Evolutionary conservation across 92 coral and sea anemone species (phyloP), one percentile per base, ranked within the genome.

Genomic region (Isaurus tuberculatus): DNA sequence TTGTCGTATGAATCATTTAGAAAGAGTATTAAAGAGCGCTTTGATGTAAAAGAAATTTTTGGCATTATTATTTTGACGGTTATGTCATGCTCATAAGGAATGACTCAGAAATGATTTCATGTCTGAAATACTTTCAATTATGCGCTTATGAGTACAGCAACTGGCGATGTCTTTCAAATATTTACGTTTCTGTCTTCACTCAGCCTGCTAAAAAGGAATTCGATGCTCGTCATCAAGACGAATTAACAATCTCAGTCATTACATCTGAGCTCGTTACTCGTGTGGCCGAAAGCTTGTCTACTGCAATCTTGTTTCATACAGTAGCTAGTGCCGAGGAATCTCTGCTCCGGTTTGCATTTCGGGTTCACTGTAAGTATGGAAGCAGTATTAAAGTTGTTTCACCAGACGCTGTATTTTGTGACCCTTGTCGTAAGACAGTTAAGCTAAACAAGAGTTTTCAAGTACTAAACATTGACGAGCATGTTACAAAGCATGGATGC

Each of bases 301-400:
- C 72, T 22, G 86, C 86, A 14, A 83, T 71, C 65, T 22, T 83
- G n/a, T 70, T 83, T 70, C 65, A 83, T 43, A 71, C 57, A 67
- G 46, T 70, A 27, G 34, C 15, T 37, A 9, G 31, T 3, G 8
- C 8, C 63, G 80, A 83, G 34, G 86, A 83, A 55, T 36, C 20
- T 57, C 31, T 83, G 27, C 70, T 83, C 28, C 80, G 86, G 19
- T 83, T 83, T 53, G 86, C 79, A 17, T 28, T 83, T 72, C 30
- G 80, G 5, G 79, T 83, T 49, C 72, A 83, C 37, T 44, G 80
- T 57, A 83, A 48, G 57, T 79, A 79, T 20, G 80, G 86, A 69
- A 70, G 65, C 34, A 63, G 36, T 51, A 14, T 83, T 19, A 32
- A 8, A 15, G 79, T 83, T 30, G 58, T 69, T 22, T 34, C 43